These are phyloP conservation scores for Lacanobia oleracea DNA, from an alignment of 2,888 invertebrate species.

Conservation along the genomic window DNA sequence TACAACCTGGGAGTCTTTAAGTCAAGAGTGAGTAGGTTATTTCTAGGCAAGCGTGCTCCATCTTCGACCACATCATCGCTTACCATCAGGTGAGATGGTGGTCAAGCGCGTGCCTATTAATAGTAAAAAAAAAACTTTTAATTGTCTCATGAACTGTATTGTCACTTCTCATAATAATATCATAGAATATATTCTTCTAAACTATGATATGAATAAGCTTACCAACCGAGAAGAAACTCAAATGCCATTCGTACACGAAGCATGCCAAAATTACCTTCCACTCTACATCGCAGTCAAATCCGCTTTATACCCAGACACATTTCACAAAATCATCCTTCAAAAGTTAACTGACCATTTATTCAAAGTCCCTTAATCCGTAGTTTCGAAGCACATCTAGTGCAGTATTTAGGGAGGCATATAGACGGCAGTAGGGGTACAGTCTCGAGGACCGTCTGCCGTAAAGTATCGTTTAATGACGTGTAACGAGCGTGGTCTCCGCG, in stretches of 20 bases:
- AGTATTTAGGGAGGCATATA: slow-evolving; percentile 73
- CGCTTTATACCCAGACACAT: background rate
- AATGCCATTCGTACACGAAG: background rate
- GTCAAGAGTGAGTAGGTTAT: no score
- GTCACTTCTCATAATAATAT: no score
- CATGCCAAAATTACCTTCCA: background rate
- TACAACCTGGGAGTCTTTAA: no score
- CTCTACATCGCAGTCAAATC: background rate
- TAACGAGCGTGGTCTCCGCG: slow-evolving; percentile 87
- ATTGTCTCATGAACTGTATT: no score
- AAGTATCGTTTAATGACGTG: slow-evolving; percentile 91
- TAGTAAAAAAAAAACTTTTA: no score
- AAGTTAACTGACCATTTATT: slow-evolving; percentile 51
- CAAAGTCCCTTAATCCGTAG: slow-evolving; percentile 50
- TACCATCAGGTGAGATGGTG: no score
- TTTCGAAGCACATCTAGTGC: slow-evolving; percentile 74
- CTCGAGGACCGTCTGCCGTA: slow-evolving; percentile 90
- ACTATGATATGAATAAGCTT: background rate
- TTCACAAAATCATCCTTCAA: slow-evolving; percentile 31
- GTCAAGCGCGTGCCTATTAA: no score
- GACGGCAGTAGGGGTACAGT: slow-evolving; percentile 78
- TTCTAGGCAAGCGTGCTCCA: no score
- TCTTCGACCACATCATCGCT: no score
- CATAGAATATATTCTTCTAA: background rate
- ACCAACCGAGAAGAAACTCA: background rate